Evolutionary conservation across 1,140 invertebrate species (phyloP).

Genomic region (Drosophila jambulina): DNA sequence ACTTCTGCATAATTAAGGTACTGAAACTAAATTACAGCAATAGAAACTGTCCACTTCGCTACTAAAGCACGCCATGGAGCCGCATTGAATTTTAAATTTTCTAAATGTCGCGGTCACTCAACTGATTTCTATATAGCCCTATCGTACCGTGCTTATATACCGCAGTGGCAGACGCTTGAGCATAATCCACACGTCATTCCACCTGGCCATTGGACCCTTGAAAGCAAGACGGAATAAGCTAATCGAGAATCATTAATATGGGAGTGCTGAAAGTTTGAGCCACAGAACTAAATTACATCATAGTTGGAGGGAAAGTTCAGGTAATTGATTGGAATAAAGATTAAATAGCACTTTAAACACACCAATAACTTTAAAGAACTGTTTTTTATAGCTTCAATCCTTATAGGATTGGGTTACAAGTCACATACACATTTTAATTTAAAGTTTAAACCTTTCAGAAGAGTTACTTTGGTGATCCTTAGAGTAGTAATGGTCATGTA

Average conservation of each 20-base stretch:
- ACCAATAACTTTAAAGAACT: not conserved
- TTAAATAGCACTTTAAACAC: not conserved
- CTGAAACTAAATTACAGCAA: constrained; percentile 46
- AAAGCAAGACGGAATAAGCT: constrained; percentile 31
- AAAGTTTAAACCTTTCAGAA: not conserved
- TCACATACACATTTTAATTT: not conserved
- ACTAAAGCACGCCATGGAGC: constrained; percentile 7
- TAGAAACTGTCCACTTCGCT: not conserved
- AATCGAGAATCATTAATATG: constrained; percentile 42
- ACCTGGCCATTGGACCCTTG: constrained; percentile 16
- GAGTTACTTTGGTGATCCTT: not conserved
- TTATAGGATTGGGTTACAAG: not conserved
- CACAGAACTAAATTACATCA: constrained; percentile 27
- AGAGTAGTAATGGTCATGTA: not conserved
- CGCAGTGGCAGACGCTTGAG: constrained; percentile 23
- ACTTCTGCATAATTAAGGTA: constrained; percentile 15
- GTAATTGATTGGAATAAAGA: not conserved
- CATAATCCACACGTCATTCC: constrained; percentile 45
- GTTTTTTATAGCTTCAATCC: not conserved
- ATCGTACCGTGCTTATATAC: constrained; percentile 11
- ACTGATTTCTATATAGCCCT: constrained; percentile 27
- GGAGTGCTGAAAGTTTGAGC: constrained; percentile 8
- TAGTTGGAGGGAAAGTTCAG: constrained; percentile 12
- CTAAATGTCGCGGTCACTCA: constrained; percentile 56
- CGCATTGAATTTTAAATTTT: constrained; percentile 59